Base-by-base conservation (phyloP, 2,888 invertebrate genomes). In the Drosophila anomelani region DNA sequence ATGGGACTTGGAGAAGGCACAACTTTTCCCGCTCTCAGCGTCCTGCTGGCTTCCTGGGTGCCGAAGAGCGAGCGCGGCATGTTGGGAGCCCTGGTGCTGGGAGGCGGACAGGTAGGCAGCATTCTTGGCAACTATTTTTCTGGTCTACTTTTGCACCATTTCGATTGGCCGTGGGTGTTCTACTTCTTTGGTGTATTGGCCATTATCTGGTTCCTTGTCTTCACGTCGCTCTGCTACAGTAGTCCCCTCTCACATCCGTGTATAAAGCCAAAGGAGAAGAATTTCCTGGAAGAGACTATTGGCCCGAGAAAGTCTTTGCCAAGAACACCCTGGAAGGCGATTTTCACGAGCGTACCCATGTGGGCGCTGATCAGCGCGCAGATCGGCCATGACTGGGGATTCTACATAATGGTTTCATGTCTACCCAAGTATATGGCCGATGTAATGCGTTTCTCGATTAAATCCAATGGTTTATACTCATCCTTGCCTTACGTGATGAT, bases 1-100 rank as follows among this genome's bases (percentile, higher is more conserved):
- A 96, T 96, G 93, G 97, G 97, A 29, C 93, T 96, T 1, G 96
- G 96, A 57, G 96, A 97, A 94, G 96, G 96, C n/a, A 95, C 96
- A 1, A 95, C 96, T 0, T 96, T 95, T 90, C 97, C 96, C 6
- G 96, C 97, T 0, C 93, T 98, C 77, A 96, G 96, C 79, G 95
- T 95, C 0, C 93, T 97, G 92, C 90, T 97, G 15, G 95, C 96
- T 0, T 94, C 95, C 76, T 97, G 97, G 97, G 95, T 96, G 0
- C 96, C 96, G 0, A 92, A 95, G 0, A 94, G 94, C 0, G 96
- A 97, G 88, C 93, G 96, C 56, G 95, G 95, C 1, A 94, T 95
- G 53, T 94, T 97, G 90, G 96, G 96, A 0, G 95, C 96, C 0
- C 89, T 97, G 15, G 95, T 96, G 0, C 96, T 96, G 79, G 95